phyloP scores from a whole-genome alignment of 2,888 invertebrate genomes.

The Meliscaeva auricollis region DNA sequence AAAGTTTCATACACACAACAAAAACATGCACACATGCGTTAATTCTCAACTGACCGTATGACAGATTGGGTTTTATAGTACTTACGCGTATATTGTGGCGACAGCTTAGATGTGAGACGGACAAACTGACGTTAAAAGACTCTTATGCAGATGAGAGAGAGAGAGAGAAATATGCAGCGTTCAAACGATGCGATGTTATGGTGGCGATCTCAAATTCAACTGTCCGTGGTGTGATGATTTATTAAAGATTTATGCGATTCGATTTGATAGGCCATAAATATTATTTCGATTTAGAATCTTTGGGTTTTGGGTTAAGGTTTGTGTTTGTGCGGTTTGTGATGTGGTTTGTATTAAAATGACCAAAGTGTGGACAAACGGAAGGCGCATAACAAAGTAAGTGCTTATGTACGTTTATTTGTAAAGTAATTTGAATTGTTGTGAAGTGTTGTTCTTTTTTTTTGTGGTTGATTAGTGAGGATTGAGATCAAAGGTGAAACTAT shows the following conservation, averaged over 20 bases:
- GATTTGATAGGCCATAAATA: constrained; percentile 67
- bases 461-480: too few relatives aligned
- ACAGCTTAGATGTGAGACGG: constrained; percentile 2
- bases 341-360: neutral
- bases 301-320: constrained; percentile 8
- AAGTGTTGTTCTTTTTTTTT: neutral
- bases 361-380: constrained; percentile 1
- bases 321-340: neutral
- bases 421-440: neutral
- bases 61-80: constrained; percentile 18
- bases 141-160: constrained; percentile 4
- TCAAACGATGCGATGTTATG: neutral
- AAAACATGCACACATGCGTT: neutral
- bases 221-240: constrained; percentile 66
- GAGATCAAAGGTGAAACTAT: too few relatives aligned
- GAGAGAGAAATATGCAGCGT: constrained; percentile 34
- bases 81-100: neutral
- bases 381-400: neutral
- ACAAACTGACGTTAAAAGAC: neutral
- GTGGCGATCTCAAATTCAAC: constrained; percentile 27
- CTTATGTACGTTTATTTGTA: neutral
- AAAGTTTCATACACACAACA: neutral
- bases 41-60: neutral
- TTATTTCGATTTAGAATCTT: constrained; percentile 59
- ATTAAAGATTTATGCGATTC: constrained; percentile 73